phyloP scores from a whole-genome alignment of 2,888 invertebrate genomes.

The Amphipoea oculea region DNA sequence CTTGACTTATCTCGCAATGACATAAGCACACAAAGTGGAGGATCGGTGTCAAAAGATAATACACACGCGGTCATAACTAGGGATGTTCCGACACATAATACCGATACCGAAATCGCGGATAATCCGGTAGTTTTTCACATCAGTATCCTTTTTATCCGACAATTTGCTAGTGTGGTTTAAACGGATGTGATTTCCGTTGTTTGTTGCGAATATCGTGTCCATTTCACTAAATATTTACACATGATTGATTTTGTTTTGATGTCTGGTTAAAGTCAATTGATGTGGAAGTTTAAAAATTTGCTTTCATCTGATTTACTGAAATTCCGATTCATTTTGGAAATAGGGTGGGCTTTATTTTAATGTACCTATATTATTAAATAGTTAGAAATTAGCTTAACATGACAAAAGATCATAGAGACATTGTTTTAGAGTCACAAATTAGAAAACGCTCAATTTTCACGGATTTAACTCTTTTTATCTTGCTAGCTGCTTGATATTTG shows the following conservation, averaged over 20 bases:
- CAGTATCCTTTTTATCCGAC: constrained; percentile 18
- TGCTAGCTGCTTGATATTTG: neutral
- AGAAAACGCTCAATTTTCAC: neutral
- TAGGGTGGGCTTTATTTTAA: neutral
- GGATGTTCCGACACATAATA: constrained; percentile 30
- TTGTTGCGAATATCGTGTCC: constrained; percentile 41
- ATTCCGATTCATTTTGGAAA: neutral
- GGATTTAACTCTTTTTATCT: neutral
- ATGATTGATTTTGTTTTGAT: constrained; percentile 53
- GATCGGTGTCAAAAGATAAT: constrained; percentile 58
- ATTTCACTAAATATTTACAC: constrained; percentile 54
- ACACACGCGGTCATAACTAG: constrained; percentile 52
- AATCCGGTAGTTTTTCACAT: constrained; percentile 11
- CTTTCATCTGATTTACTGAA: constrained; percentile 27
- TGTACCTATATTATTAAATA: neutral
- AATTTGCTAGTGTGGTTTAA: constrained; percentile 22
- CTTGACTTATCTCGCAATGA: constrained; percentile 57
- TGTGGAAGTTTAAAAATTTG: constrained; percentile 38
- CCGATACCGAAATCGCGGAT: constrained; percentile 30
- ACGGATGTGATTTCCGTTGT: constrained; percentile 39
- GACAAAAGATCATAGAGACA: neutral
- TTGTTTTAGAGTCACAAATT: neutral
- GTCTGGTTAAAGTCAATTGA: constrained; percentile 31
- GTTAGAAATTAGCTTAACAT: neutral
- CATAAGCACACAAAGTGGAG: constrained; percentile 54